Evolutionary conservation across 2,797 vertebrate genomes (phyloP).

Genomic region (Dendrocincla tyrannina): DNA sequence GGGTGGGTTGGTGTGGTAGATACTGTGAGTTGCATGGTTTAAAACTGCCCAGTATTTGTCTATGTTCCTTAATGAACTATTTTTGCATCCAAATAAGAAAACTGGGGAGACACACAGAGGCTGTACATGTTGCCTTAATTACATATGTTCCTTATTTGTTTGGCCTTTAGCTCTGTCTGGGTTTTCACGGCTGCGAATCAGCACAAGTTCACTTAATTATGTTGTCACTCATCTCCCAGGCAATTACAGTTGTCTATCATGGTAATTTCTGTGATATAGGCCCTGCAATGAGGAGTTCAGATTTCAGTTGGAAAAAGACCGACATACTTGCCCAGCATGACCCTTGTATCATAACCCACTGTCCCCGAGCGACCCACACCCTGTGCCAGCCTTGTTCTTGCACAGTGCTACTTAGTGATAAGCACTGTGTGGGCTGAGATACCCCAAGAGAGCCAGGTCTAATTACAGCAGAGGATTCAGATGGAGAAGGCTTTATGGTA

Average conservation of each 20-base stretch:
- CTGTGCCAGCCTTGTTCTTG: background rate
- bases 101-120: background rate
- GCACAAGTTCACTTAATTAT: slow-evolving; percentile 2
- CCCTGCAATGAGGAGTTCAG: background rate
- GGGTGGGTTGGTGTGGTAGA: background rate
- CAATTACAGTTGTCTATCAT: background rate
- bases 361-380: background rate
- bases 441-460: background rate
- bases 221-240: background rate
- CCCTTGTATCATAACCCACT: background rate
- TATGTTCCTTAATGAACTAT: background rate
- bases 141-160: background rate
- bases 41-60: background rate
- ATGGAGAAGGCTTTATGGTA: background rate
- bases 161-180: slow-evolving; percentile 12
- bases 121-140: background rate
- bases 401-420: background rate
- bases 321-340: background rate
- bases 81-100: background rate
- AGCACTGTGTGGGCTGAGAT: background rate
- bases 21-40: background rate
- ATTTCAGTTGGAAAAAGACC: background rate
- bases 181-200: slow-evolving; percentile 17
- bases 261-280: background rate
- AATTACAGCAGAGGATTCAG: background rate